These are phyloP conservation scores for Umimayanthus chanpuru DNA, from an alignment of 92 coral and sea anemone species.

Conservation along the genomic window DNA sequence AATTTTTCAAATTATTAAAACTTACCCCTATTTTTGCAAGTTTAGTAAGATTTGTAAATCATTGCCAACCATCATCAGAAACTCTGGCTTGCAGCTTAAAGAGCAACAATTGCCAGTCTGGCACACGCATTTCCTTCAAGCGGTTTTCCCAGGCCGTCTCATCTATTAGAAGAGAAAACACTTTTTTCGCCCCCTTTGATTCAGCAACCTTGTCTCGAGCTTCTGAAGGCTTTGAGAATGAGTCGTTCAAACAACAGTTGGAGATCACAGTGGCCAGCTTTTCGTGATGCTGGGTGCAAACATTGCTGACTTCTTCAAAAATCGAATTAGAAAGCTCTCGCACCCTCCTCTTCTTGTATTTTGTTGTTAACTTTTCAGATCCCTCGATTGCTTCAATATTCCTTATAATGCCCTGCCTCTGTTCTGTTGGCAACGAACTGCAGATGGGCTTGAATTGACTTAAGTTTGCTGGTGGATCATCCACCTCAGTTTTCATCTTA, in stretches of 20 bases:
- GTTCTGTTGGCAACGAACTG: neutral
- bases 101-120: slow-evolving; percentile 48
- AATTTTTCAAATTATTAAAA: no score
- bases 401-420: no score
- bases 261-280: neutral
- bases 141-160: slow-evolving; percentile 35
- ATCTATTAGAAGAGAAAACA: slow-evolving; percentile 41
- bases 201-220: slow-evolving; percentile 30
- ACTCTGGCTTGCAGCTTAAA: neutral
- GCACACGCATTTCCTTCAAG: slow-evolving; percentile 45
- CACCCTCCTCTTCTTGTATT: slow-evolving; percentile 16
- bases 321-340: neutral
- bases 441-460: neutral
- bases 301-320: neutral
- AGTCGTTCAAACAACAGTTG: slow-evolving; percentile 11
- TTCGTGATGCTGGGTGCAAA: slow-evolving; percentile 21
- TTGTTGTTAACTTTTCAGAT: no score
- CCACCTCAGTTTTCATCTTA: no score
- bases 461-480: neutral
- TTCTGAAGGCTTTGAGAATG: slow-evolving; percentile 13
- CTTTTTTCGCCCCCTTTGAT: slow-evolving; percentile 41
- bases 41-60: neutral
- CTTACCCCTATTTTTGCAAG: neutral
- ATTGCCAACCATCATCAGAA: neutral
- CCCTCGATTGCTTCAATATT: no score